A percentile compares a stretch with the other conserved stretches of the same genome.
Evolutionary conservation across 37 sponge, comb jelly and placozoan species (phyloP).

Genomic region (Cliona cf. orientalis): DNA sequence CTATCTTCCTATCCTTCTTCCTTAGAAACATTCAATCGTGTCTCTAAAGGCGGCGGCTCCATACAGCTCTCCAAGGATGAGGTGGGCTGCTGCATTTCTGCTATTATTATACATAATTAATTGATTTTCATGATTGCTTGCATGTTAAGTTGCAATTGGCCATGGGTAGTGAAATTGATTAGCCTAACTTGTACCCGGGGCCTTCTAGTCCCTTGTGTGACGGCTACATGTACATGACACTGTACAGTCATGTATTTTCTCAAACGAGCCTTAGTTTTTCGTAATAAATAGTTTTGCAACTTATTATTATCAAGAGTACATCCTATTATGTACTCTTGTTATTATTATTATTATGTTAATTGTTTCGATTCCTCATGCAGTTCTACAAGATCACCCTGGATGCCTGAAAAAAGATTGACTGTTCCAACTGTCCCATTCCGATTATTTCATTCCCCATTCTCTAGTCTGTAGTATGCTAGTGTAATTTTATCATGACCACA

Average conservation of each 20-base stretch:
- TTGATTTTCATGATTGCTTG: neutral
- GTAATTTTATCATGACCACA: too few relatives aligned
- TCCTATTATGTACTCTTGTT: neutral
- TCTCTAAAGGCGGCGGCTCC: neutral
- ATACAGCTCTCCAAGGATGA: constrained; percentile 42
- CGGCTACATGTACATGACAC: neutral
- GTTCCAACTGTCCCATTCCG: too few relatives aligned
- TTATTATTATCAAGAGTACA: too few relatives aligned
- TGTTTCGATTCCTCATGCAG: constrained; percentile 18
- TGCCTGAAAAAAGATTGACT: constrained; percentile 52
- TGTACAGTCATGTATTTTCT: neutral
- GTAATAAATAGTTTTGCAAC: too few relatives aligned
- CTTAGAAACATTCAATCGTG: constrained; percentile 34
- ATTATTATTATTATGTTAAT: neutral
- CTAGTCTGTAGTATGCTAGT: too few relatives aligned
- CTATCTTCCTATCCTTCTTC: too few relatives aligned
- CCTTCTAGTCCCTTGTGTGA: neutral
- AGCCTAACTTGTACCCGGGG: too few relatives aligned
- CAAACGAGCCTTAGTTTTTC: too few relatives aligned
- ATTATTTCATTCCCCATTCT: too few relatives aligned
- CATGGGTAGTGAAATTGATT: too few relatives aligned
- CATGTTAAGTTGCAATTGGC: neutral
- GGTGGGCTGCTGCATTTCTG: constrained; percentile 10
- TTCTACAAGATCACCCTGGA: constrained; percentile 60
- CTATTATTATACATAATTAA: too few relatives aligned